Conservation (phyloP, 53 echinoderm and acorn worm genomes). For the Crossaster papposus region DNA sequence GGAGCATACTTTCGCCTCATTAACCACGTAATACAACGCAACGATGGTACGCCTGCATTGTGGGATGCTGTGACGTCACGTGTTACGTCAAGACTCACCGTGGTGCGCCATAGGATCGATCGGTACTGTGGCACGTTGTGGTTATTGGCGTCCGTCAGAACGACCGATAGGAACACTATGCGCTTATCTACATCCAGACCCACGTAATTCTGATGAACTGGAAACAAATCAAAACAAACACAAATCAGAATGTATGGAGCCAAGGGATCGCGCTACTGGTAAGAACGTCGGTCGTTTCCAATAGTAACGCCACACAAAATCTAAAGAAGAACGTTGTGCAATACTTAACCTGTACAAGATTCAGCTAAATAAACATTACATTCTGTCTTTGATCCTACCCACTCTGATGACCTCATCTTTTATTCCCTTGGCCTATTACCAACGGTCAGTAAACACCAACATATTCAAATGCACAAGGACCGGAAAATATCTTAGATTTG, state of each 20-base stretch:
- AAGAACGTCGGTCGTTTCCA: too few relatives aligned
- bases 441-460: too few relatives aligned
- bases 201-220: constrained; percentile 98
- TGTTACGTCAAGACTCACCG: constrained; percentile 61
- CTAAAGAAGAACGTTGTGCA: too few relatives aligned
- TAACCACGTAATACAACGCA: not conserved
- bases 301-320: too few relatives aligned
- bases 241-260: not conserved
- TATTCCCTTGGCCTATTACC: too few relatives aligned
- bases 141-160: constrained; percentile 96
- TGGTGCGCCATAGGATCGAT: constrained; percentile 96
- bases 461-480: too few relatives aligned
- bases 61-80: not conserved
- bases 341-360: too few relatives aligned
- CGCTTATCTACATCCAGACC: constrained; percentile 91
- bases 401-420: too few relatives aligned
- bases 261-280: too few relatives aligned
- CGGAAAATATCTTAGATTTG: too few relatives aligned
- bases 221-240: not conserved
- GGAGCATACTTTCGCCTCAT: not conserved
- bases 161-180: constrained; percentile 88
- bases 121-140: constrained; percentile 98
- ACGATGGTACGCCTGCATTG: not conserved
- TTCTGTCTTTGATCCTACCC: too few relatives aligned
- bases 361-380: too few relatives aligned